Conservation (phyloP, 1,140 invertebrate genomes). For the Heterodera schachtii region DNA sequence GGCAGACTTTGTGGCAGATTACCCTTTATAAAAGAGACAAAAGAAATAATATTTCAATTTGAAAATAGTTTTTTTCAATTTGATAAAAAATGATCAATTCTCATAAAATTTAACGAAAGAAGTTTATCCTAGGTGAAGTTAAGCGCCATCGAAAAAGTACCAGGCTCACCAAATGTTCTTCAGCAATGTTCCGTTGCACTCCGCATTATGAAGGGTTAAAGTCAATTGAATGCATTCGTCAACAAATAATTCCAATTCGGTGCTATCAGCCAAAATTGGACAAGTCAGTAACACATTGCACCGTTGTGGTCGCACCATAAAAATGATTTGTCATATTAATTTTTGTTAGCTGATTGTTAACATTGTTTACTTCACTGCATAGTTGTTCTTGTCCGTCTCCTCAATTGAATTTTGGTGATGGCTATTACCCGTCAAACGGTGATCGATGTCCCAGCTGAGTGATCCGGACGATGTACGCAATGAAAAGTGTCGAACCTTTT, state of each 20-base stretch:
- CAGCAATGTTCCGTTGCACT: neutral
- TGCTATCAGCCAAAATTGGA: neutral
- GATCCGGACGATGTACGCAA: neutral
- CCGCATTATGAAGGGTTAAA: neutral
- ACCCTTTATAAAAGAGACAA: neutral
- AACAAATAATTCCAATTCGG: neutral
- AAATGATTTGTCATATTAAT: neutral
- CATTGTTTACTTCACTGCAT: neutral
- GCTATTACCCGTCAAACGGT: neutral
- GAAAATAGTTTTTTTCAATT: no score
- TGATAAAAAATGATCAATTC: no score
- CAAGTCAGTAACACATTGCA: neutral
- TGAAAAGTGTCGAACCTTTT: neutral
- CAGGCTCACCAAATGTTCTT: neutral
- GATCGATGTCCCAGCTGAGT: neutral
- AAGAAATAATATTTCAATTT: neutral
- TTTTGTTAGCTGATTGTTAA: no score
- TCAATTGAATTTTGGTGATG: neutral
- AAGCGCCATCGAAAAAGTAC: no score
- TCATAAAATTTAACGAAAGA: no score
- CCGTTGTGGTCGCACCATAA: neutral
- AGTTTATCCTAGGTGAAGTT: no score
- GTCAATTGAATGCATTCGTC: neutral
- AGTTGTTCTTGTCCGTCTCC: neutral
- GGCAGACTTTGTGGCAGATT: slow-evolving; percentile 21